Base-by-base conservation (phyloP, 2,888 invertebrate genomes). In the Synergus japonicus region DNA sequence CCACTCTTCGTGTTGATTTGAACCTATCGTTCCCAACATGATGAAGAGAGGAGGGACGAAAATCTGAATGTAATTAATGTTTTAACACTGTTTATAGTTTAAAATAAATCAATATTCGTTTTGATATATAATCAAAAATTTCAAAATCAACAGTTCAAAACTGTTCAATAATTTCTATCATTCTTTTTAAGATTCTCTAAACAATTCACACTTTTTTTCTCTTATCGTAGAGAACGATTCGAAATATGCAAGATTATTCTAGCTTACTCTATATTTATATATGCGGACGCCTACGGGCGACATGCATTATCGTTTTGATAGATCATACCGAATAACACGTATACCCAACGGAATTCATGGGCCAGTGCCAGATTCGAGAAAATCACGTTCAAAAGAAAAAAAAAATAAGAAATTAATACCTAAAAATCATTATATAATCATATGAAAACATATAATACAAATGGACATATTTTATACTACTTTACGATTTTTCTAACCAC, bases 311-410 rank as follows among this genome's bases (percentile, higher is more conserved):
- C 83, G 78, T 77, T 67, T 54, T 73, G 76, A 84, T 77, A 80
- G 78, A 81, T 82, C 83, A 73, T 80, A 76, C 80, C 82, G 78
- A 77, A 78, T 80, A 79, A 82, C 82, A 83, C 81, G 81, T 82
- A 22, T 63, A 29, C 63, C 80, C 78, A 60, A 81, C 58, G 67
- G 67, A 43, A 76, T 73, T 46, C 41, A 29, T n/a, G 63, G 46
- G 44, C 46, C 76, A 76, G 81, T 80, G 79, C 79, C 78, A 81
- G 81, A 77, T 81, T 83, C 63, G 77, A 18, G n/a, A 13, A 78
- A 77, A 76, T 85, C 86, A 85, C 83, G 84, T 83, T 84, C 79
- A 84, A 83, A 81, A 83, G 76, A 81, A 73, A 82, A 81, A 80
- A 77, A 29, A 63, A 41, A 79, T 63, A 76, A 63, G 65, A 77